These are phyloP conservation scores for Cetonia aurata DNA, from an alignment of 2,888 invertebrate genomes.

Conservation along the genomic window DNA sequence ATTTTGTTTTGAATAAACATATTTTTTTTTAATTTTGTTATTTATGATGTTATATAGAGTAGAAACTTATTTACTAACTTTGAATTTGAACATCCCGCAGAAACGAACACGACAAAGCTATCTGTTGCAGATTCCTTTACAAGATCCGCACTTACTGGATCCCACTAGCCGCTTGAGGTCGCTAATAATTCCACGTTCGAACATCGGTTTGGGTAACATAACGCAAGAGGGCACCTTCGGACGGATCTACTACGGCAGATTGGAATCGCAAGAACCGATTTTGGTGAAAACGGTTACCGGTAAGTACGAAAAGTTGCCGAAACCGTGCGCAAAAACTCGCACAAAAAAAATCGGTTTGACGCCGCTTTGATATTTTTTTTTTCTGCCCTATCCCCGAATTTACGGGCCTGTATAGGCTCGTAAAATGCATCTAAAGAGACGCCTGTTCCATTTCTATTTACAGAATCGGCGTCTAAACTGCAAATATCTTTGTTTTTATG, in stretches of 20 bases:
- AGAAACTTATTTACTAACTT: not conserved
- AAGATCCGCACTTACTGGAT: slow-evolving; percentile 61
- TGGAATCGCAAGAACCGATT: slow-evolving; percentile 79
- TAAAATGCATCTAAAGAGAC: too few relatives aligned
- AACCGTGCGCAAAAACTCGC: slow-evolving; percentile 10
- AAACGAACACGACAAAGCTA: not conserved
- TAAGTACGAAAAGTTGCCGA: slow-evolving; percentile 68
- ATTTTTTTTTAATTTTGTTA: too few relatives aligned
- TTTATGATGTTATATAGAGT: not conserved
- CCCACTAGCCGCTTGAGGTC: slow-evolving; percentile 75
- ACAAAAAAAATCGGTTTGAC: slow-evolving; percentile 3
- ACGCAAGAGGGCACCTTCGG: slow-evolving; percentile 91
- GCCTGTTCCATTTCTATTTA: slow-evolving; percentile 48
- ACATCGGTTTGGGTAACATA: slow-evolving; percentile 72
- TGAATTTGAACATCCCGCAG: too few relatives aligned
- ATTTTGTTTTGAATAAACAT: too few relatives aligned
- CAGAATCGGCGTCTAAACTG: slow-evolving; percentile 79
- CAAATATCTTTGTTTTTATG: slow-evolving; percentile 79
- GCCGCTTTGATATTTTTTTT: not conserved
- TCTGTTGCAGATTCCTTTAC: slow-evolving; percentile 56
- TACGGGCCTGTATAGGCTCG: too few relatives aligned
- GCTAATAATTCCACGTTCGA: slow-evolving; percentile 73
- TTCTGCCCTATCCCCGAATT: too few relatives aligned
- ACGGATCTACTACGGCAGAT: slow-evolving; percentile 82
- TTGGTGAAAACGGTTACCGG: slow-evolving; percentile 89